Conservation (phyloP, 2,113 vertebrate genomes). For the Eira barbara region DNA sequence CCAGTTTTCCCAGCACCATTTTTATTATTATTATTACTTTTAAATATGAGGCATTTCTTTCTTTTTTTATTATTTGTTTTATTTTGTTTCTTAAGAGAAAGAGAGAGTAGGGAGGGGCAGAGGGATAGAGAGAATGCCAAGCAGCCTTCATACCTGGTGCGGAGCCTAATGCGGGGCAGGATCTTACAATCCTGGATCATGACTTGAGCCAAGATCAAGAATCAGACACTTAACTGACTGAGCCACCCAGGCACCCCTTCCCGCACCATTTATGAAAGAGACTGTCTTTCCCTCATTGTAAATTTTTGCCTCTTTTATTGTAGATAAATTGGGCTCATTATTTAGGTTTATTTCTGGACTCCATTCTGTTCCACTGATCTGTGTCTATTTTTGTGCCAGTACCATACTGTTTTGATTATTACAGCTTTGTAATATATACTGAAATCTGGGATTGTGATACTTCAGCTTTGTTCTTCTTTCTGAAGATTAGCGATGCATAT, state of each 20-base stretch:
- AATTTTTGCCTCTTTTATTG: not conserved
- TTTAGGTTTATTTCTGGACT: not conserved
- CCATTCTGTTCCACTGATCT: not conserved
- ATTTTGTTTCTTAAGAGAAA: not conserved
- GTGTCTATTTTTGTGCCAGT: not conserved
- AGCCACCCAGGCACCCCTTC: not conserved
- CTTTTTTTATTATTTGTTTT: not conserved
- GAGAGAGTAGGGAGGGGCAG: not conserved
- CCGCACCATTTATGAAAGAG: not conserved
- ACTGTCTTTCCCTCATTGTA: not conserved
- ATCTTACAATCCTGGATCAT: not conserved
- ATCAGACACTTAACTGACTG: not conserved
- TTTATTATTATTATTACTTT: not conserved
- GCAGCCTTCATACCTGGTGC: not conserved
- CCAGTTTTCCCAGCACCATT: not conserved
- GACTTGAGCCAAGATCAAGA: not conserved
- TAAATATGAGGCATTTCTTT: not conserved
- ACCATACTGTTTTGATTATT: not conserved
- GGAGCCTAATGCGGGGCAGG: accelerated
- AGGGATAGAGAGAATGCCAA: not conserved
- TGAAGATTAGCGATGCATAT: not conserved
- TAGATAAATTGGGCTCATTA: not conserved
- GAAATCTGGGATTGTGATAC: not conserved
- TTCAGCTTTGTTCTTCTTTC: not conserved
- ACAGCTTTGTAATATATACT: not conserved